Conservation (phyloP, 2,797 vertebrate species). For the Nasua narica region DNA sequence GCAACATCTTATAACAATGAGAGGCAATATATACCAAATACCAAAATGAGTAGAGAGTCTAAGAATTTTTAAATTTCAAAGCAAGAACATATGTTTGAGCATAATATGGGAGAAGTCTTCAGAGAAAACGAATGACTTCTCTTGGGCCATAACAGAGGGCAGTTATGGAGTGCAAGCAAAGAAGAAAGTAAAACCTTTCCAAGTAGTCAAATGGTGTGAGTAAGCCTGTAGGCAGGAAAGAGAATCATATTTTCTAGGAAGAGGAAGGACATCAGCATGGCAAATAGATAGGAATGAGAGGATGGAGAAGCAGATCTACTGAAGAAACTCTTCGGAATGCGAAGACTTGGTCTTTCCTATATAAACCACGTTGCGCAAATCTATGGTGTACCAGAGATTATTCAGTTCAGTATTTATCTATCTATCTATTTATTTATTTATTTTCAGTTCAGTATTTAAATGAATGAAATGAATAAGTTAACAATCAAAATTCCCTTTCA, state of each 20-base stretch:
- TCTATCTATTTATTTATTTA: too few species aligned
- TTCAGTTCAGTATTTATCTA: background rate
- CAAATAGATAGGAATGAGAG: background rate
- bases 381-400: background rate
- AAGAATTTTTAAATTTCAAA: background rate
- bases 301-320: background rate
- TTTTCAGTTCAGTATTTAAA: background rate
- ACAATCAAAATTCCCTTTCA: background rate
- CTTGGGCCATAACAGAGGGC: background rate
- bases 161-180: background rate
- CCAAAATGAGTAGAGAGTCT: background rate
- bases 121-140: background rate
- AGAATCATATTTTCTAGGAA: background rate
- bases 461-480: background rate
- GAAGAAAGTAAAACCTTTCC: background rate
- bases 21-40: background rate
- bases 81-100: background rate
- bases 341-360: background rate
- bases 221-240: background rate
- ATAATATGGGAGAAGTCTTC: background rate
- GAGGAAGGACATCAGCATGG: background rate
- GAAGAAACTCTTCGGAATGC: background rate
- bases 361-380: background rate
- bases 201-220: background rate
- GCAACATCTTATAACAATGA: background rate